Percentiles rank a stretch among this genome's conserved stretches.
phyloP scores from a whole-genome alignment of 2,797 vertebrate species.

The Acridotheres tristis region DNA sequence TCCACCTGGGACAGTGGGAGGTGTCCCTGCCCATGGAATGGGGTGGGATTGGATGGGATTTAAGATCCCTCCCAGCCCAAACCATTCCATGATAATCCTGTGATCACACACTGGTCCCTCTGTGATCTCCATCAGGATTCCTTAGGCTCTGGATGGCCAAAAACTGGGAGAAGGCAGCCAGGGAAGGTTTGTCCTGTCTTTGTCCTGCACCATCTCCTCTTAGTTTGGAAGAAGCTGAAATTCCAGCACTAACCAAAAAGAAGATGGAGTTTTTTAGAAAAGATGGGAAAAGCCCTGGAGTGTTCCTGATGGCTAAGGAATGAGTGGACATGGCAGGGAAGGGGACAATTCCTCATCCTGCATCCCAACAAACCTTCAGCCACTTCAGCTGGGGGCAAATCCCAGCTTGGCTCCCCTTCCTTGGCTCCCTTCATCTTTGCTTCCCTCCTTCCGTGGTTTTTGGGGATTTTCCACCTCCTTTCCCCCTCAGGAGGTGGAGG shows the following conservation, averaged over 20 bases:
- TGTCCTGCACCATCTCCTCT: neutral
- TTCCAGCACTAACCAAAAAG: neutral
- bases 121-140: neutral
- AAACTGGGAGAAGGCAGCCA: neutral
- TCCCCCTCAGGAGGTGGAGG: neutral
- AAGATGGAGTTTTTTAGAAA: neutral
- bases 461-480: neutral
- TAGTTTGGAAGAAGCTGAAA: neutral
- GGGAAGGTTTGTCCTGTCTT: neutral
- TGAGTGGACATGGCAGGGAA: neutral
- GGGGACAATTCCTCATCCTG: neutral
- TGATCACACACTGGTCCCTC: neutral
- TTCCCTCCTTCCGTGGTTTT: neutral
- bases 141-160: neutral
- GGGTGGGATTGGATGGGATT: neutral
- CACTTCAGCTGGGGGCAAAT: neutral
- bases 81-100: neutral
- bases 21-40: neutral
- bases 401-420: neutral
- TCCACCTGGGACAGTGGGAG: accelerated
- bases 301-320: neutral
- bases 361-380: neutral
- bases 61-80: neutral
- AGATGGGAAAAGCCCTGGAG: neutral
- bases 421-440: neutral